These are phyloP conservation scores for Tenebrosternarchus preto DNA, from an alignment of 2,113 vertebrate species.

Conservation along the genomic window DNA sequence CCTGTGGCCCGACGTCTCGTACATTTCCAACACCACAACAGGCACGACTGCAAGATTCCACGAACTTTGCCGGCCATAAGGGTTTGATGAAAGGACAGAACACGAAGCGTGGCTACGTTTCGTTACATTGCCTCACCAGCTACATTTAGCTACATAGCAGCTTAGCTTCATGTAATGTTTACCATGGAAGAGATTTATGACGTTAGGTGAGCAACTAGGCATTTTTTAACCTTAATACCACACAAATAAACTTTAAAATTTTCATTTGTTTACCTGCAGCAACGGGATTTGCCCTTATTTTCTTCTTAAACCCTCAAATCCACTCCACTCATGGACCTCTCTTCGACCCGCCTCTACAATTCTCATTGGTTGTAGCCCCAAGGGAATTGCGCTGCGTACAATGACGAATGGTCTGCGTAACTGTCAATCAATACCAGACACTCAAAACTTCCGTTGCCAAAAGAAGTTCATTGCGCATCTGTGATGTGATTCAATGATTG, in stretches of 20 bases:
- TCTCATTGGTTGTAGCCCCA: slow-evolving; percentile 46
- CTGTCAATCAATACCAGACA: slow-evolving; percentile 69
- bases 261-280: slow-evolving; percentile 66
- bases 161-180: slow-evolving; percentile 35
- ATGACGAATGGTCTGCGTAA: slow-evolving; percentile 61
- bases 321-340: slow-evolving; percentile 67
- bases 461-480: slow-evolving; percentile 63
- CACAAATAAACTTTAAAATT: slow-evolving; percentile 23
- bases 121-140: neutral
- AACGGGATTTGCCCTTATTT: slow-evolving; percentile 73
- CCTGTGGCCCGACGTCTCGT: neutral
- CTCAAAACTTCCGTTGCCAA: slow-evolving; percentile 76
- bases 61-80: slow-evolving; percentile 35
- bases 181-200: neutral
- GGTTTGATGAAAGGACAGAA: slow-evolving; percentile 38
- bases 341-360: slow-evolving; percentile 55
- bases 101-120: slow-evolving; percentile 41
- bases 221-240: neutral
- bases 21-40: neutral
- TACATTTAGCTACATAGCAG: slow-evolving; percentile 36
- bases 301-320: slow-evolving; percentile 75
- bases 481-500: slow-evolving; percentile 34
- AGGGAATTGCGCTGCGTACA: slow-evolving; percentile 51
- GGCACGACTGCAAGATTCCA: neutral
- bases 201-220: neutral